phyloP scores from a whole-genome alignment of 2,797 vertebrate genomes.

The Chiroxiphia lanceolata region DNA sequence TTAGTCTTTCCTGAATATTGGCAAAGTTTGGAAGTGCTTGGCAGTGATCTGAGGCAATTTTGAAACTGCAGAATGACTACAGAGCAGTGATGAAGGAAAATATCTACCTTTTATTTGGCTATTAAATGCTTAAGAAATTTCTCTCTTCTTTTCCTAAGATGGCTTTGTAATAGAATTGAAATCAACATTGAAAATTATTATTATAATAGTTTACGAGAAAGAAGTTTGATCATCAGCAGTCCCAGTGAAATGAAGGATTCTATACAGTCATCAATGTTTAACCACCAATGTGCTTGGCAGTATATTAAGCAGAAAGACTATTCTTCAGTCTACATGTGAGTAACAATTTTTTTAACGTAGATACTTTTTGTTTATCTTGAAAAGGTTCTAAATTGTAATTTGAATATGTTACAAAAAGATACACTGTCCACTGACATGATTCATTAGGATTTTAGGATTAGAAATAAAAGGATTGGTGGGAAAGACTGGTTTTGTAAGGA shows the following conservation, averaged over 20 bases:
- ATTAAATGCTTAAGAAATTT: background rate
- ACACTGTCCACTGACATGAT: background rate
- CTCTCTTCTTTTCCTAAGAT: constrained; percentile 70
- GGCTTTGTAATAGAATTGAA: constrained; percentile 81
- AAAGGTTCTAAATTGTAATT: background rate
- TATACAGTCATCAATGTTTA: constrained; percentile 81
- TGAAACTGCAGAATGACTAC: background rate
- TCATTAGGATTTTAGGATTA: background rate
- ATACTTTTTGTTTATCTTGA: background rate
- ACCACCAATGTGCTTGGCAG: constrained; percentile 78
- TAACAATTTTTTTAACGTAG: constrained; percentile 13
- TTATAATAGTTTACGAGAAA: constrained; percentile 79
- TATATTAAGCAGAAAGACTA: constrained; percentile 80
- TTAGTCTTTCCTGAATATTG: background rate
- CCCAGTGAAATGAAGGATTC: constrained; percentile 79
- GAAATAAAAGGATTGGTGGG: background rate
- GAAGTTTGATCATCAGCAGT: constrained; percentile 81
- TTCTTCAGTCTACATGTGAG: constrained; percentile 86
- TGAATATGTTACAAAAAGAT: background rate
- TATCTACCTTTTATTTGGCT: background rate
- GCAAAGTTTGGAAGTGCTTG: background rate
- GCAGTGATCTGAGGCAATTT: background rate
- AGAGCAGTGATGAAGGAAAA: background rate
- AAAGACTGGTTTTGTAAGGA: background rate
- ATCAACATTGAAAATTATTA: constrained; percentile 78